Evolutionary conservation across 23 tunicate genomes (phyloP).

Genomic region (Trididemnum clinides): DNA sequence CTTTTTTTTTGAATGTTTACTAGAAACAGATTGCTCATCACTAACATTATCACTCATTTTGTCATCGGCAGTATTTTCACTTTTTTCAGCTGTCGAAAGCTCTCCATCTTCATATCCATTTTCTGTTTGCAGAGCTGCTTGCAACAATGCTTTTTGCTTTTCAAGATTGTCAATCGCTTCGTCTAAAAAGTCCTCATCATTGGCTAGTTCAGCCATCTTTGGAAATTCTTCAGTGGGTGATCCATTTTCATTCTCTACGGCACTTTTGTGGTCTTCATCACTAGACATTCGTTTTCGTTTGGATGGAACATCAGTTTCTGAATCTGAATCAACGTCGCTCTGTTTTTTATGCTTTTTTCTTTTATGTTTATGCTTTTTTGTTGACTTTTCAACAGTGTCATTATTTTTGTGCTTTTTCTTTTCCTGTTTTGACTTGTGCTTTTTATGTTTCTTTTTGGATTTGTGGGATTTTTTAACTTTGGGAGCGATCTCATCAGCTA

Average conservation of each 20-base stretch:
- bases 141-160: conserved; percentile 66
- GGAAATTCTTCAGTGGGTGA: too few species aligned
- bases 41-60: not conserved
- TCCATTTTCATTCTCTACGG: too few species aligned
- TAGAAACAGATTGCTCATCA: conserved; percentile 9
- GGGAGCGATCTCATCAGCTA: conserved; percentile 90
- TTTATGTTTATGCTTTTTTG: conserved; percentile 75
- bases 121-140: conserved; percentile 53
- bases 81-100: conserved; percentile 13
- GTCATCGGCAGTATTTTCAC: not conserved
- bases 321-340: not conserved
- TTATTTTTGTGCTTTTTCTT: conserved; percentile 20
- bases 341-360: conserved; percentile 48
- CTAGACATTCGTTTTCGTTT: not conserved
- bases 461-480: conserved; percentile 73
- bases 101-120: conserved; percentile 71
- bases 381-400: conserved; percentile 32
- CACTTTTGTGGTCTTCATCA: conserved; percentile 13
- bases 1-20: conserved; percentile 48
- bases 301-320: conserved; percentile 2
- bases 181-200: not conserved
- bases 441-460: conserved; percentile 21
- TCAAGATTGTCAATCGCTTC: conserved; percentile 58
- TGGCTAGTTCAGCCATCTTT: not conserved
- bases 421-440: conserved; percentile 25